Evolutionary conservation across 2,888 invertebrate genomes (phyloP), one percentile per base, ranked within the genome.

Genomic region (Watsonalla binaria): DNA sequence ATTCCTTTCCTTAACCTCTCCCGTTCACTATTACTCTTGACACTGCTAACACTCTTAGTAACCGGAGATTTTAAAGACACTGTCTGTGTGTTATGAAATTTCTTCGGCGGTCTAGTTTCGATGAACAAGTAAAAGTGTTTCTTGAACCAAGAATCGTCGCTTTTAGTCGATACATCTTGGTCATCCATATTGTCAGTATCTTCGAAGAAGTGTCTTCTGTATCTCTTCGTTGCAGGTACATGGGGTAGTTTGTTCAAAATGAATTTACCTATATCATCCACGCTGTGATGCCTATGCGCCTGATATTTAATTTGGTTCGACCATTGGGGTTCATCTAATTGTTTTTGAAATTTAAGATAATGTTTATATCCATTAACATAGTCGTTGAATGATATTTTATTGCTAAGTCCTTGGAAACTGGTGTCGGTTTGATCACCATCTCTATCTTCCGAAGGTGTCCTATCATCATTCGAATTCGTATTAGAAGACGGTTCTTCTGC

Each of bases 261-360:
- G 52, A 62, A 86, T 58, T 88, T 89, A n/a, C 89, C 89, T 7
- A 89, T 88, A 53, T 88, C 88, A 45, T 89, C 82, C 5, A 89
- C 88, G 11, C 68, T 83, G 47, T 89, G 89, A 52, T 89, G 89
- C 60, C 62, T 79, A 45, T 89, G 89, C 0, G 89, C 89, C 67
- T 89, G 86, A 54, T 86, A 89, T 45, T 76, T 78, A 5, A 89
- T 65, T 39, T 78, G 56, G 57, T 82, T 74, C 0, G 89, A 89
- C 60, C 82, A 89, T 8, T 84, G 84, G 45, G 81, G 61, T 5
- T 76, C 66, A 0, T 66, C 74, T 58, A 76, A 73, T 0, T 82
- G 74, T 54, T 74, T 78, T 66, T 85, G 83, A 54, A 81, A 88
- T 15, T 87, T 79, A 9, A 89, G 65, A 61, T 88, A 89, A 57